Base-by-base conservation (phyloP, 2,888 invertebrate species). In the Coecobrya sp. region DNA sequence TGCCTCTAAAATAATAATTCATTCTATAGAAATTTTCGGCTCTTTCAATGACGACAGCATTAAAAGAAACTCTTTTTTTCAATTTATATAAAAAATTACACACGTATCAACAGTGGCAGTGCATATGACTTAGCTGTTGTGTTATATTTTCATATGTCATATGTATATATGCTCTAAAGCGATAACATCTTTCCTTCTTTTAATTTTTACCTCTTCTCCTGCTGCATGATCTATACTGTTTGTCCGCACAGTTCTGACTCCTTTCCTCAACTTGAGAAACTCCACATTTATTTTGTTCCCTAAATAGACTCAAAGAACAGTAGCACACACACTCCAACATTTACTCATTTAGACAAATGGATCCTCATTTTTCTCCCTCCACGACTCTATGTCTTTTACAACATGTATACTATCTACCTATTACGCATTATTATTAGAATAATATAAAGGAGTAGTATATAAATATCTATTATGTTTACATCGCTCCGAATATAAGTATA, bases 141-240 rank as follows among this genome's bases (percentile, higher is more conserved):
- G n/a, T n/a, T n/a, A n/a, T n/a, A n/a, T n/a, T n/a, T n/a, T n/a
- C n/a, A n/a, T n/a, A n/a, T n/a, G n/a, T n/a, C n/a, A n/a, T n/a
- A 52, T 30, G 45, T 10, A 65, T 86, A 70, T n/a, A 68, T 68
- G 42, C 30, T 27, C 11, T 52, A 8, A 86, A 86, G 30, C 42
- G 70, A 52, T 86, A 86, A 86, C 73, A 86, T 73, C 73, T 87
- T 87, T 87, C 25, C 86, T 76, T 42, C 62, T 76, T 55, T 8
- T 70, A 49, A 27, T 73, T 86, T 73, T 45, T 45, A 30, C 59
- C 49, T 86, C 87, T 62, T 59, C 59, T 76, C 30, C 30, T 68
- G n/a, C n/a, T n/a, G n/a, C n/a, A n/a, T n/a, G 59, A 65, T 22
- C 8, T 42, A 1, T 8, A 19, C 76, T 19, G 8, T 3, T 76